Evolutionary conservation across 2,113 vertebrate species (phyloP).

Genomic region (Hyperopisus bebe): DNA sequence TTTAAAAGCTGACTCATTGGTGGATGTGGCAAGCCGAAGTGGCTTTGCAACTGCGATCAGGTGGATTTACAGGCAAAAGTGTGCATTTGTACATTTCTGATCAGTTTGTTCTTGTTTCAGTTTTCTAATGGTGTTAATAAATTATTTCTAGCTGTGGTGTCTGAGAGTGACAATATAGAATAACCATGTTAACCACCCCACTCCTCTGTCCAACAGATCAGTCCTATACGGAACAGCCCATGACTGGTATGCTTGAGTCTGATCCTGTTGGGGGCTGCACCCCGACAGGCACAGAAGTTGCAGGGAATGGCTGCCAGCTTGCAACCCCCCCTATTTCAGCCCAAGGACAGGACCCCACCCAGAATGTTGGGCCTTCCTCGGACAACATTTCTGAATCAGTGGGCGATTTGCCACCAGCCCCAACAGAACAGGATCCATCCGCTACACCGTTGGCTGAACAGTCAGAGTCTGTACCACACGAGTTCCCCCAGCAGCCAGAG

Average conservation of each 20-base stretch:
- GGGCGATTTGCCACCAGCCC: conserved; percentile 26
- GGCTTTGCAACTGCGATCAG: background rate
- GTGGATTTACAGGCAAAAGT: background rate
- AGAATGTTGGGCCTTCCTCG: background rate
- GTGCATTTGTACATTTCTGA: background rate
- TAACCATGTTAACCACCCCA: background rate
- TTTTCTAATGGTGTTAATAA: too few relatives aligned
- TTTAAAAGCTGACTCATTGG: background rate
- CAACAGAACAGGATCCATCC: conserved; percentile 16
- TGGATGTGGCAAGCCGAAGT: background rate
- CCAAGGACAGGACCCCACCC: conserved; percentile 47
- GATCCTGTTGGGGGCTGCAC: conserved; percentile 45
- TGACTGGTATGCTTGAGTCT: conserved; percentile 59
- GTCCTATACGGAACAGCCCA: conserved; percentile 36
- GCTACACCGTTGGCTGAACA: background rate
- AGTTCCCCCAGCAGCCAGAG: conserved; percentile 17
- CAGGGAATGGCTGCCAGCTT: conserved; percentile 48
- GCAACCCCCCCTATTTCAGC: conserved; percentile 46
- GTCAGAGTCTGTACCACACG: conserved; percentile 16
- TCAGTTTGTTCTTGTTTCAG: background rate
- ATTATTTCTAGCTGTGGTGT: background rate
- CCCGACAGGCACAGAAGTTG: conserved; percentile 44
- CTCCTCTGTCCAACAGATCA: conserved; percentile 33
- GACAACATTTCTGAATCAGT: conserved; percentile 43
- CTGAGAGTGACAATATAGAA: background rate